Base-by-base conservation (phyloP, 2,113 vertebrate genomes). In the Lates calcarifer region DNA sequence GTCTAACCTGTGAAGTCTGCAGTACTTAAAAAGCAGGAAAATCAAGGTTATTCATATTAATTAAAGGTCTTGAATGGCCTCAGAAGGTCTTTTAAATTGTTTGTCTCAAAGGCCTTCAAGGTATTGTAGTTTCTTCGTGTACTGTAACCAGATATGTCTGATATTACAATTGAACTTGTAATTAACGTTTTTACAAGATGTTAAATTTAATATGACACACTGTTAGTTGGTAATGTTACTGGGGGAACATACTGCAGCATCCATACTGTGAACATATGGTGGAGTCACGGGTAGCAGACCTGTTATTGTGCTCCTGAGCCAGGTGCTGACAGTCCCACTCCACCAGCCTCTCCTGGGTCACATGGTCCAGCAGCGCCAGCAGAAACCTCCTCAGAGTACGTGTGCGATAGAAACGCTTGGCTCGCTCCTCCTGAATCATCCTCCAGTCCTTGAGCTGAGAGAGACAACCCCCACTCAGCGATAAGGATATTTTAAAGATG, bases 291-390 rank as follows among this genome's bases (percentile, higher is more conserved):
- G 55, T 26, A 57, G 45, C 94, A 92, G 77, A 98, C 98, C 96
- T 97, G 88, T 95, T 74, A 43, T 74, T 93, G 61, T 98, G 94
- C 43, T 95, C 82, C n/a, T 86, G 73, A 15, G 97, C 97, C 77
- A 77, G 80, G 79, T 87, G 83, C 69, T 95, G 88, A 76, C 87
- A 93, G 61, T 94, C 93, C 94, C 89, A 75, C 26, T 93, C 85
- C 14, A 61, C 82, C 0, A 86, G 74, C 87, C 91, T 95, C 84
- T 95, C 93, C 63, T 94, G 93, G 66, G 78, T 91, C 49, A 86
- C 53, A 20, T 92, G 15, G 67, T 95, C 89, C 90, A 94, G 80
- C 94, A 98, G 96, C 0, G 90, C 94, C 39, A 76, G 57, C 74
- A 98, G 95, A 55, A 91, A 88, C 87, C 91, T 96, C 84, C 88